Evolutionary conservation across 2,888 invertebrate genomes (phyloP).

Genomic region (Cephus rjabovi): DNA sequence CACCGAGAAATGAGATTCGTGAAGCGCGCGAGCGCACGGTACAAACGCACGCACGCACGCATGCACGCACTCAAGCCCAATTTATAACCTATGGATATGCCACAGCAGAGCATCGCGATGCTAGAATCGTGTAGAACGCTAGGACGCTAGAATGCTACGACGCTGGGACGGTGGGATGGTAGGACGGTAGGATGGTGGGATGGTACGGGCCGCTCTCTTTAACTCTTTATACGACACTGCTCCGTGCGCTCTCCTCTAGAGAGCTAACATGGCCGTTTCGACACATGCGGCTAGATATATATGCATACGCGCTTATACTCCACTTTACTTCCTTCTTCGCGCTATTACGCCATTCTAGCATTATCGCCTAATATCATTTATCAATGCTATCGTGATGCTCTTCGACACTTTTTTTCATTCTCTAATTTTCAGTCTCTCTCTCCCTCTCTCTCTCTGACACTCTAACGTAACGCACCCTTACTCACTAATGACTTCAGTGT

Average conservation of each 20-base stretch:
- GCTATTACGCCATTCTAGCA: background rate
- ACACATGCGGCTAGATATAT: constrained; percentile 40
- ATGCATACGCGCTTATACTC: constrained; percentile 24
- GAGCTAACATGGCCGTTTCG: constrained; percentile 39
- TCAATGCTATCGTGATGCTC: background rate
- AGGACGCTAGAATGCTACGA: background rate
- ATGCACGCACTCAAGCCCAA: background rate
- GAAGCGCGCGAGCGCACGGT: constrained; percentile 3
- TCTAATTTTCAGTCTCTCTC: constrained; percentile 6
- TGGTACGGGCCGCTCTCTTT: background rate
- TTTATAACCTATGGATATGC: background rate
- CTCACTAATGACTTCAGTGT: background rate
- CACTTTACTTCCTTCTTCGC: constrained; percentile 20
- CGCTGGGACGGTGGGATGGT: background rate
- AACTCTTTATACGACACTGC: background rate
- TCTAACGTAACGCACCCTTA: background rate
- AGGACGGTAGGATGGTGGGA: background rate
- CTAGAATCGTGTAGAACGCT: background rate
- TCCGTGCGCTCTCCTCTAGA: constrained; percentile 20
- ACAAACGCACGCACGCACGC: constrained; percentile 6
- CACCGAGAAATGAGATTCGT: constrained; percentile 15
- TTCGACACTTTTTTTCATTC: background rate
- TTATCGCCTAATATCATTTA: background rate
- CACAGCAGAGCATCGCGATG: background rate
- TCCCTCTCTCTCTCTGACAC: constrained; percentile 1